These are phyloP conservation scores for Epinephelus coioides DNA, from an alignment of 2,797 vertebrate species.

Conservation along the genomic window DNA sequence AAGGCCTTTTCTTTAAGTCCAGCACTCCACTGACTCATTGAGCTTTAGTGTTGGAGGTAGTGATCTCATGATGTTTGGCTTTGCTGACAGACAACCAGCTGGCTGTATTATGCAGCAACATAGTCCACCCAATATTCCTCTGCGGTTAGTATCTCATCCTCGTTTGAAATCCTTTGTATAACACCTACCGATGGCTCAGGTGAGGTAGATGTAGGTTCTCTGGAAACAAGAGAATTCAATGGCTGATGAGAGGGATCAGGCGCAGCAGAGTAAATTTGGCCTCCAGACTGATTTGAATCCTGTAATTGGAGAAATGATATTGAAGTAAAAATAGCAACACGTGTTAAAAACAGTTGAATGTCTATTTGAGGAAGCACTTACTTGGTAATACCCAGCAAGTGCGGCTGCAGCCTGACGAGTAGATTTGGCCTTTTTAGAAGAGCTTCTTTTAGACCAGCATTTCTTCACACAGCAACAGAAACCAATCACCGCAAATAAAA, in stretches of 20 bases:
- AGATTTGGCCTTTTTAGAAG: conserved; percentile 30
- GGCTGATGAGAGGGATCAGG: conserved; percentile 16
- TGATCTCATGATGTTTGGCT: too few species aligned
- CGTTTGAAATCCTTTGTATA: background rate
- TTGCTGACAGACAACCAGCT: too few species aligned
- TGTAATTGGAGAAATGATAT: conserved; percentile 19
- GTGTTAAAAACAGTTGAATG: background rate
- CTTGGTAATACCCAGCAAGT: conserved; percentile 34
- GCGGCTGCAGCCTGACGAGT: conserved; percentile 3
- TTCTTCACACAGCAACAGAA: conserved; percentile 57
- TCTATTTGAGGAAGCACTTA: conserved; percentile 30
- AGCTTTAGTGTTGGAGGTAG: too few species aligned
- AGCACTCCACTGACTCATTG: too few species aligned
- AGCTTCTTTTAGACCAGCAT: conserved; percentile 53
- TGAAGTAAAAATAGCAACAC: background rate
- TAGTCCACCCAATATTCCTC: too few species aligned
- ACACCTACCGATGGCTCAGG: conserved; percentile 36
- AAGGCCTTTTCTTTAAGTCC: too few species aligned
- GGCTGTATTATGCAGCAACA: too few species aligned
- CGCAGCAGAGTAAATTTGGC: conserved; percentile 4
- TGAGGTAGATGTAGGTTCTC: background rate
- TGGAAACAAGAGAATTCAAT: background rate
- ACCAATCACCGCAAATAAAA: accelerated
- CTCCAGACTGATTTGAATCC: conserved; percentile 22
- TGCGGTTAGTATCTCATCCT: too few species aligned